Evolutionary conservation across 2,113 vertebrate species (phyloP), one percentile per base, ranked within the genome.

Genomic region (Podarcis raffonei): DNA sequence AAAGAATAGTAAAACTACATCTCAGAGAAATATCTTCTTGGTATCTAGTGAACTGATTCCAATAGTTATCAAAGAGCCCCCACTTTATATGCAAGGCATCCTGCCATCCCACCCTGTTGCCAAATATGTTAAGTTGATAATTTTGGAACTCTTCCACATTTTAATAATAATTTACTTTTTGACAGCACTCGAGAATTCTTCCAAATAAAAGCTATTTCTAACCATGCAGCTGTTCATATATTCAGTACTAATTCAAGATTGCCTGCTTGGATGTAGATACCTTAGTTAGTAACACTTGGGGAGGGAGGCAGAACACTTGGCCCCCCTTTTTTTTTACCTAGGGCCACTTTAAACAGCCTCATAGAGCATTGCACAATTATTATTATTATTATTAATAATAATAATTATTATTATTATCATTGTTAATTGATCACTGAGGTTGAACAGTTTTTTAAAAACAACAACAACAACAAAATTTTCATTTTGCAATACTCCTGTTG

Each of bases 401-500:
- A 68, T 68, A 2, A 30, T 42, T 1, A 65, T 66, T 6, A 15
- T 16, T 4, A 25, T 25, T 2, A 69, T 69, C 25, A 69, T 48
- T 23, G 23, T 66, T 25, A 18, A 18, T 22, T 66, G 65, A 66
- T 69, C 66, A 30, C 66, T 23, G 23, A 69, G 2, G 30, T 7
- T 27, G 25, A 69, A 69, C 25, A 1, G 66, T 1, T 27, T 68
- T 72, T 65, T 37, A 20, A 22, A 78, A 68, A 66, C 3, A 82
- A 82, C 6, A 9, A 6, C 1, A 48, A 81, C 23, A 53, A 37
- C 1, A n/a, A 62, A 4, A 35, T n/a, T 71, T 93, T 81, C 32
- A 72, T 83, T 90, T 91, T 92, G 89, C 25, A 32, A 66, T 23
- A 2, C 3, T 78, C 87, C 89, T 78, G 77, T 86, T 84, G n/a